Evolutionary conservation across 2,888 invertebrate genomes (phyloP).

Genomic region (Mesorhabditis belari): DNA sequence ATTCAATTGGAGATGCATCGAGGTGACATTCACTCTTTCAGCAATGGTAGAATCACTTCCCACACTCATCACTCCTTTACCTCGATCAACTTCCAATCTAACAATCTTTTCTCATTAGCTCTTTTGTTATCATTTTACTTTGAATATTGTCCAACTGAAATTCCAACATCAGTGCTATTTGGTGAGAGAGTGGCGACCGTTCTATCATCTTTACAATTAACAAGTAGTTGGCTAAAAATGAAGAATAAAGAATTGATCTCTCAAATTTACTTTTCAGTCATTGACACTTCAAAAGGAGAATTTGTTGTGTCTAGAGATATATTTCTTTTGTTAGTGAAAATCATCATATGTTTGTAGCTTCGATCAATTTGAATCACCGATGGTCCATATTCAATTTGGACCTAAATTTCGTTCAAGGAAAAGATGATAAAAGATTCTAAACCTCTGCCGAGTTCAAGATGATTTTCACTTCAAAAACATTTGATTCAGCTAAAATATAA

Average conservation of each 20-base stretch:
- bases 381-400: not conserved
- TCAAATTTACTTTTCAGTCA: not conserved
- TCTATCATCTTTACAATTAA: not conserved
- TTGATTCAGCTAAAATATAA: not conserved
- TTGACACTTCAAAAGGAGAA: not conserved
- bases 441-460: not conserved
- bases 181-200: not conserved
- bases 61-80: not conserved
- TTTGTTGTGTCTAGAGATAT: not conserved
- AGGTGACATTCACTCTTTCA: not conserved
- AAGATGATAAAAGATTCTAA: not conserved
- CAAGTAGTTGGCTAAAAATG: not conserved
- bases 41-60: not conserved
- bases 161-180: not conserved
- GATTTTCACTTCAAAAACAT: not conserved
- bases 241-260: not conserved
- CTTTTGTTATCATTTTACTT: not conserved
- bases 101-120: not conserved
- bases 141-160: not conserved
- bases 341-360: not conserved
- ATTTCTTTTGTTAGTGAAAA: not conserved
- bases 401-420: too few relatives aligned
- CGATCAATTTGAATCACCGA: not conserved
- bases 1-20: not conserved
- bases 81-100: not conserved